Evolutionary conservation across 2,888 invertebrate species (phyloP).

Genomic region (Callimorpha dominula): DNA sequence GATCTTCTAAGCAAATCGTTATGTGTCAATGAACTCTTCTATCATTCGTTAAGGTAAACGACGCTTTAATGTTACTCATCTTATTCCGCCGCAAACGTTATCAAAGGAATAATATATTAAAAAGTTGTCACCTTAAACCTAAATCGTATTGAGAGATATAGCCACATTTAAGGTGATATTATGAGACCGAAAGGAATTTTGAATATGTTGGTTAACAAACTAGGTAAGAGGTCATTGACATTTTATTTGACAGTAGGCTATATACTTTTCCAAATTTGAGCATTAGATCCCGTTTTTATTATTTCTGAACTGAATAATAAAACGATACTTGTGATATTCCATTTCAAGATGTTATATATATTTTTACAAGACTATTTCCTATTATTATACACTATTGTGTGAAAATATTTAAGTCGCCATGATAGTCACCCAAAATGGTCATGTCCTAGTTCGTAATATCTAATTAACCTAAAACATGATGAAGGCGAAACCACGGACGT

Average conservation of each 20-base stretch:
- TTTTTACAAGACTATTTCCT: too few species aligned
- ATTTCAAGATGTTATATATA: too few species aligned
- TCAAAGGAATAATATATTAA: background rate
- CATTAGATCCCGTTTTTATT: too few species aligned
- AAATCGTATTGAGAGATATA: background rate
- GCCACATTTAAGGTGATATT: background rate
- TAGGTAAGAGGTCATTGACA: too few species aligned
- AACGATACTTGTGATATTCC: too few species aligned
- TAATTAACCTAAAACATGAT: constrained; percentile 12
- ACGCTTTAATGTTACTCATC: background rate
- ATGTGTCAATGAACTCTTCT: background rate
- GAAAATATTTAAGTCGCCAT: background rate
- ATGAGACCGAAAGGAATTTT: too few species aligned
- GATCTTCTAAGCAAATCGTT: background rate
- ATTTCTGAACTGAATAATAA: too few species aligned
- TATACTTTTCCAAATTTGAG: too few species aligned
- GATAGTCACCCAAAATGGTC: constrained; percentile 19
- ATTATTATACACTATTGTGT: too few species aligned
- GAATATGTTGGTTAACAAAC: too few species aligned
- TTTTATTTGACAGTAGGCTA: too few species aligned
- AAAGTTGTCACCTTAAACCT: background rate
- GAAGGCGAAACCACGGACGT: background rate
- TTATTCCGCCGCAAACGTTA: background rate
- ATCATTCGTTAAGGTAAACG: background rate
- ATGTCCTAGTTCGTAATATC: background rate